Evolutionary conservation across 2,888 invertebrate genomes (phyloP), one percentile per base, ranked within the genome.

Genomic region (Eupithecia subumbrata): DNA sequence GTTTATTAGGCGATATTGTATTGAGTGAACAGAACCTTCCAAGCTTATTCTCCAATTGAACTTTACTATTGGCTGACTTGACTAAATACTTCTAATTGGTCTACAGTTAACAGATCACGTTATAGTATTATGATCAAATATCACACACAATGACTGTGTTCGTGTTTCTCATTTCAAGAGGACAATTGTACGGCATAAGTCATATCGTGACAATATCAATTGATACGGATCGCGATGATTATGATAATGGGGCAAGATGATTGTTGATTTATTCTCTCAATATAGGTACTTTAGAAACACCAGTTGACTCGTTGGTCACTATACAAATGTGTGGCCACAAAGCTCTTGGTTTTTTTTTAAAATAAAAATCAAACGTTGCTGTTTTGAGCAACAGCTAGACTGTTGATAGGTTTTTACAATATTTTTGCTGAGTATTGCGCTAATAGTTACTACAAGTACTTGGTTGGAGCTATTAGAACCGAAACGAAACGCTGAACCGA

Each of bases 121-220:
- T 7, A 25, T 60, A 12, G 12, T 64, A 30, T n/a, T n/a, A 64
- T 18, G 64, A 34, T 64, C 16, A 18, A 34, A 64, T 7, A 64
- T 18, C 63, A 30, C 63, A 63, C 25, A 12, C 60, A 12, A 60
- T 73, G 72, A 34, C 73, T 64, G 69, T 14, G 43, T 43, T 66
- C 60, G 30, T 66, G 48, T 70, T 77, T 71, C 60, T 71, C 43
- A 72, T 72, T 66, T 69, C 71, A 69, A 43, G 72, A 70, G 43
- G 69, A 74, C 77, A 77, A 77, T 77, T 72, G 74, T 25, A 60
- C 5, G 37, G 43, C 69, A 72, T 77, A 74, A 40, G 56, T 74
- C 74, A 74, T 72, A 30, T 72, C 74, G 72, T 74, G 77, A 77
- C 77, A 76, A 76, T 72, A 70, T 72, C 77, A 74, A 77, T 77